Conservation (phyloP, 2,797 vertebrate genomes). For the Eidolon dupreanum region DNA sequence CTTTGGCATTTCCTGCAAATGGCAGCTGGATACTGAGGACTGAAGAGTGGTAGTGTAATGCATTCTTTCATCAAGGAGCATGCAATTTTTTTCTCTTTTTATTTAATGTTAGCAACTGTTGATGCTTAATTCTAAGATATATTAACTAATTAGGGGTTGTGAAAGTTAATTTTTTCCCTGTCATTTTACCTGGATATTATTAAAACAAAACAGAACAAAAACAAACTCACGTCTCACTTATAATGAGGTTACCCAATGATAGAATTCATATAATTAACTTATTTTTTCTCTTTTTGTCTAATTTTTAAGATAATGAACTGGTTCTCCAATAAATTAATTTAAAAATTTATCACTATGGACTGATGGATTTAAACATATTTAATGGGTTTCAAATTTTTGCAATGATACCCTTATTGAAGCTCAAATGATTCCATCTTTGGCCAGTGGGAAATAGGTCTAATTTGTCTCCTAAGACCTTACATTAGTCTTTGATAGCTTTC, state of each 20-base stretch:
- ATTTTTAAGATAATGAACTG: constrained; percentile 28
- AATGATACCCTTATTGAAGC: background rate
- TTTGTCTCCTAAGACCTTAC: background rate
- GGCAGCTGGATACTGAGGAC: background rate
- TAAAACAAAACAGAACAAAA: no score
- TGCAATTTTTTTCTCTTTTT: background rate
- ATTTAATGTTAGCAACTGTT: constrained; percentile 4
- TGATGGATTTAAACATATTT: background rate
- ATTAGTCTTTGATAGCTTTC: background rate
- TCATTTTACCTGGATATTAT: no score
- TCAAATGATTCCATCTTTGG: background rate
- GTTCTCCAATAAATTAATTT: background rate
- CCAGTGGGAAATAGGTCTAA: background rate
- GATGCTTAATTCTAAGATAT: background rate
- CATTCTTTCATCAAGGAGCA: background rate
- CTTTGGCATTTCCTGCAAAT: background rate
- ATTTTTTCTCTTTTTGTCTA: background rate
- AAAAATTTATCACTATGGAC: background rate
- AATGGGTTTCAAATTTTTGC: background rate
- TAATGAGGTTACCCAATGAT: background rate
- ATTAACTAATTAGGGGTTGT: background rate
- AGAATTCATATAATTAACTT: background rate
- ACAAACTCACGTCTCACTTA: background rate
- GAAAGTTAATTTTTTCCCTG: no score
- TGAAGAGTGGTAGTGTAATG: background rate